phyloP scores from a whole-genome alignment of 1,140 invertebrate species.

The Paraescarpia echinospica region DNA sequence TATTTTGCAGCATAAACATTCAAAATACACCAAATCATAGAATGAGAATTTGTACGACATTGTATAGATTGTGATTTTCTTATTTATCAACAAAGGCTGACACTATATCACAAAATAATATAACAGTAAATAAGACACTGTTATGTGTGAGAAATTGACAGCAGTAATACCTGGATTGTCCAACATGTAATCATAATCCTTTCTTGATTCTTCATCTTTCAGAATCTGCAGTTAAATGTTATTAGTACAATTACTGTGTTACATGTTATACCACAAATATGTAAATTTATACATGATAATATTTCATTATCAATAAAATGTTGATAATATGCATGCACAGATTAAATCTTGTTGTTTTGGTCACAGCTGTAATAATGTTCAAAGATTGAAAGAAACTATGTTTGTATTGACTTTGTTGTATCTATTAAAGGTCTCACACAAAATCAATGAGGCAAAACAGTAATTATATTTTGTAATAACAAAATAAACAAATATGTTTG shows the following conservation, averaged over 20 bases:
- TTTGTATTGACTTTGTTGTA: too few species aligned
- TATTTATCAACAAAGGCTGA: too few species aligned
- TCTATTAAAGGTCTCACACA: too few species aligned
- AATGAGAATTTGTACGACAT: neutral
- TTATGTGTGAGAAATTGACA: neutral
- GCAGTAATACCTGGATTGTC: slow-evolving; percentile 74
- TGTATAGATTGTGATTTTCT: slow-evolving; percentile 8
- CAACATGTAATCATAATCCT: slow-evolving; percentile 92
- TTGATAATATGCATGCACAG: slow-evolving; percentile 2
- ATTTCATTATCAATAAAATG: slow-evolving; percentile 7
- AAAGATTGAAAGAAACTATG: too few species aligned
- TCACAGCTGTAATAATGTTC: too few species aligned
- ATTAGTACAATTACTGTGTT: neutral
- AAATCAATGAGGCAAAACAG: too few species aligned
- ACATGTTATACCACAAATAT: neutral
- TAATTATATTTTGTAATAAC: neutral
- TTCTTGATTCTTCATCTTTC: slow-evolving; percentile 82
- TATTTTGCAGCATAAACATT: slow-evolving; percentile 2
- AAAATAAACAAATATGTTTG: neutral
- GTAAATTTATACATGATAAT: slow-evolving; percentile 14
- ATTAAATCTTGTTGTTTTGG: too few species aligned
- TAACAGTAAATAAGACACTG: slow-evolving; percentile 7
- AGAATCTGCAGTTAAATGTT: slow-evolving; percentile 67
- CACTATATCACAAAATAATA: too few species aligned
- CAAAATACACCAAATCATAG: slow-evolving; percentile 13